A percentile compares a stretch with the other conserved stretches of the same genome.
These are phyloP conservation scores for Heliconius aoede DNA, from an alignment of 2,888 invertebrate genomes.

Conservation along the genomic window DNA sequence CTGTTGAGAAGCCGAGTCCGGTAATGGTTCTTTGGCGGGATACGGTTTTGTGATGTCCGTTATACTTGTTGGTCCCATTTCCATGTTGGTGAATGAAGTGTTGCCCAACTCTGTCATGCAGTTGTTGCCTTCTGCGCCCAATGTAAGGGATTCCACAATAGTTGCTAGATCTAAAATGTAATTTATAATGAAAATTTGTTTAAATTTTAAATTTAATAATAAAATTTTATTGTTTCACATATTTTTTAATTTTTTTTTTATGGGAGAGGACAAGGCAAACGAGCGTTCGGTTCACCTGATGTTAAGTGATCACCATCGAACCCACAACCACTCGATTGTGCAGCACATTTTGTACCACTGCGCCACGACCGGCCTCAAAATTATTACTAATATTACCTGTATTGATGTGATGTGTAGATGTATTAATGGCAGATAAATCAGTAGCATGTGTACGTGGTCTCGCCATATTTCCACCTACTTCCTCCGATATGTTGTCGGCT, in stretches of 20 bases:
- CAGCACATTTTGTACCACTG: too few species aligned
- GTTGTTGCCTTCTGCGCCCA: slow-evolving; percentile 86
- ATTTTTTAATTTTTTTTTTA: too few species aligned
- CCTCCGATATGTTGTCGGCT: slow-evolving; percentile 96
- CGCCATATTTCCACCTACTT: slow-evolving; percentile 89
- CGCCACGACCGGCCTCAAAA: too few species aligned
- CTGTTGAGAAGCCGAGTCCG: slow-evolving; percentile 70
- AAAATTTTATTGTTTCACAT: background rate
- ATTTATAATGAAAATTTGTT: background rate
- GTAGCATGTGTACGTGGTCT: slow-evolving; percentile 78
- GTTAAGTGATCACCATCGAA: too few species aligned
- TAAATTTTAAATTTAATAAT: background rate
- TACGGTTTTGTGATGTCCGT: slow-evolving; percentile 82
- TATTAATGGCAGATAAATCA: slow-evolving; percentile 88
- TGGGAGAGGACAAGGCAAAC: too few species aligned
- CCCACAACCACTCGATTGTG: too few species aligned
- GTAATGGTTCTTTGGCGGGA: slow-evolving; percentile 78
- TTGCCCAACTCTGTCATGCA: slow-evolving; percentile 80
- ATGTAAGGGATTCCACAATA: slow-evolving; percentile 91
- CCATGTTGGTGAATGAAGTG: slow-evolving; percentile 80
- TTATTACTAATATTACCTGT: slow-evolving; percentile 64
- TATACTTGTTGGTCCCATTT: slow-evolving; percentile 81
- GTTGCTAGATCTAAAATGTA: slow-evolving; percentile 88
- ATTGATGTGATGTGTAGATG: slow-evolving; percentile 86
- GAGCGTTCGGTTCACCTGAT: too few species aligned